Base-by-base conservation (phyloP, 2,113 vertebrate genomes). In the Ammodytes marinus region DNA sequence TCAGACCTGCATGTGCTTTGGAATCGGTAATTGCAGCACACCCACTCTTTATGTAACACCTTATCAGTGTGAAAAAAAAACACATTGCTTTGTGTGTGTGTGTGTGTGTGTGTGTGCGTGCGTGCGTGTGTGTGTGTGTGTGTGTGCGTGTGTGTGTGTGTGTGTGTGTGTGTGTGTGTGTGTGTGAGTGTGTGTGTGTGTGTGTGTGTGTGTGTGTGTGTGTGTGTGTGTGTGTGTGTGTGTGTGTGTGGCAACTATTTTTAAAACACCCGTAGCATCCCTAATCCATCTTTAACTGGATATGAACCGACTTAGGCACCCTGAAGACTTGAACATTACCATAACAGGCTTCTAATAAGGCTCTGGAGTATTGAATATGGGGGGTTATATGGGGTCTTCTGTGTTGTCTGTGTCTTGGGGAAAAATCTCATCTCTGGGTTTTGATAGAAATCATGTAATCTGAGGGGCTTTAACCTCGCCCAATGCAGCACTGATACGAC, bases 41-140 rank as follows among this genome's bases (percentile, higher is more conserved):
- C 85, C 65, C 81, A 76, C 86, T 91, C 89, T 94, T 94, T 89
- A 92, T 90, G 85, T 91, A 91, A 94, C 88, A 89, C 88, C 80
- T 82, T 85, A 84, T 80, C 76, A 74, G 68, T 72, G 85, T 78
- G 89, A 85, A 87, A 86, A 82, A 82, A 90, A 83, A 76, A 89
- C 74, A 80, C 82, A 84, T 81, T 73, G 67, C 82, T 77, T 17
- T 39, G 42, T 46, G 50, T 53, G 50, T 50, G 46, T 37, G 79
- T 19, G 43, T 57, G 69, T 43, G 42, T 74, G 47, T 52, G 80
- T 67, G n/a, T 84, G 60, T 67, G 58, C 57, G 59, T 71, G 78
- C n/a, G n/a, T n/a, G n/a, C n/a, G n/a, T n/a, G n/a, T n/a, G n/a
- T n/a, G n/a, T n/a, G n/a, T n/a, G n/a, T n/a, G n/a, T n/a, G n/a